Base-by-base conservation (phyloP, 2,888 invertebrate genomes). In the Cheilosia scutellata region DNA sequence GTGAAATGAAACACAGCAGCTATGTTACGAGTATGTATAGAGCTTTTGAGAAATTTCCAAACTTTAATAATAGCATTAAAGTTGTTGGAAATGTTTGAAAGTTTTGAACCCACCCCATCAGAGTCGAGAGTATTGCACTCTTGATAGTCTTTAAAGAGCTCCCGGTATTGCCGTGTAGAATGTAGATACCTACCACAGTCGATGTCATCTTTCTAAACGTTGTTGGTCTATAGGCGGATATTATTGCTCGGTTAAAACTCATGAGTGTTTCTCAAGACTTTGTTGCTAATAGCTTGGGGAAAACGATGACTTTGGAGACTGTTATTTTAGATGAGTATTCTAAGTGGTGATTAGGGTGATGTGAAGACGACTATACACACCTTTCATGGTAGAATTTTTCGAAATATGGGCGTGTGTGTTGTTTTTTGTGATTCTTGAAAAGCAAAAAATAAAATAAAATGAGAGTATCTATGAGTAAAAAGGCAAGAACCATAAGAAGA, bases 11-110 rank as follows among this genome's bases (percentile, higher is more conserved):
- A 57, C 40, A 55, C 16, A 66, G 53, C 31, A 68, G 47, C 29
- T 42, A 31, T 37, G 37, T 37, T 51, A 20, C 20, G 2, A 20
- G 20, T 20, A 29, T 68, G 55, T 42, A 11, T 11, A 55, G 20
- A 51, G 44, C 57, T 60, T 51, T 70, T 58, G 37, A 70, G 51
- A 37, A 63, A 63, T 63, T 74, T 75, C 16, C 25, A 60, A 75
- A 78, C 78, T 83, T 74, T 51, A 78, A 83, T 79, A 83, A 74
- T 16, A 63, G 72, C 58, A 79, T 74, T 74, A 79, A 82, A 57
- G 63, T 70, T 57, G 31, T 76, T 70, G 42, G 16, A 51, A 70
- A 57, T 29, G 51, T 57, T 58, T 13, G 40, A 58, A 79, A 79
- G 25, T 79, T 75, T 70, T 20, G 20, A 55, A 27, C 11, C 58